Evolutionary conservation across 2,113 vertebrate genomes (phyloP).

Genomic region (Lycaon pictus): DNA sequence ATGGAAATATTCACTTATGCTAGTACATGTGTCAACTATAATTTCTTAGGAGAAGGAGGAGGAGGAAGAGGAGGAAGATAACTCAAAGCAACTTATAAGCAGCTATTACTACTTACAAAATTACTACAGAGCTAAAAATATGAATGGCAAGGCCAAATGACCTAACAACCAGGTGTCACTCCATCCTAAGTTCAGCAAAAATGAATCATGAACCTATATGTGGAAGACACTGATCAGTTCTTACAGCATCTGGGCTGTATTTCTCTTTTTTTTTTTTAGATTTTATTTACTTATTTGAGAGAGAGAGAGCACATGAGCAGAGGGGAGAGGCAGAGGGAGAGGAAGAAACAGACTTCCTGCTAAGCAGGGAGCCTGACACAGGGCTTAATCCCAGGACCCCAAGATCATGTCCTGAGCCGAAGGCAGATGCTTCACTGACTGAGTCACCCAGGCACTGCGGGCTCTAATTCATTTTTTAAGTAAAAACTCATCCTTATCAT

Average conservation of each 20-base stretch:
- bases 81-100: neutral
- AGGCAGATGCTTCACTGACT: neutral
- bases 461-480: neutral
- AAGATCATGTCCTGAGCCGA: neutral
- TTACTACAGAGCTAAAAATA: neutral
- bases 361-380: neutral
- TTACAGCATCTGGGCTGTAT: neutral
- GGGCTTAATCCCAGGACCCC: neutral
- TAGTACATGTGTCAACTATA: neutral
- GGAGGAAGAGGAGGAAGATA: neutral
- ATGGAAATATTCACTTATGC: neutral
- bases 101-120: neutral
- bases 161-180: neutral
- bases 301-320: neutral
- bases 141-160: neutral
- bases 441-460: neutral
- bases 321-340: neutral
- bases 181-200: neutral
- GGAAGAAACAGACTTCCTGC: neutral
- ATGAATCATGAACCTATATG: neutral
- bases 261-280: neutral
- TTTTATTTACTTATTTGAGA: neutral
- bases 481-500: constrained; percentile 16
- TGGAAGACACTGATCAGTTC: neutral
- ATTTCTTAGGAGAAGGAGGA: constrained; percentile 21